Evolutionary conservation across 2,797 vertebrate genomes (phyloP).

Genomic region (Acanthurus lineatus): DNA sequence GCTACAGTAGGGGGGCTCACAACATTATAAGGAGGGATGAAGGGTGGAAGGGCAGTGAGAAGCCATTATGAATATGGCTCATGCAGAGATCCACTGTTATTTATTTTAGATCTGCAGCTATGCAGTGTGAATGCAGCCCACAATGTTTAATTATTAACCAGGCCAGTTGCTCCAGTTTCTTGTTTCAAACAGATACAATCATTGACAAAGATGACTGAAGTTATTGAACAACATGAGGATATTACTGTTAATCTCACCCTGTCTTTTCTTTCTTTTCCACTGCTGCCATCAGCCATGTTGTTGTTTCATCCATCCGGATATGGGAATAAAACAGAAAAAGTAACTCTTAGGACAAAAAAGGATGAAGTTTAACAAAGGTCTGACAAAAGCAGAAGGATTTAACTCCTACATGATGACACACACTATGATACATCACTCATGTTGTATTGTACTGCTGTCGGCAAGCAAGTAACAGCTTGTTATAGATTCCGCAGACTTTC

Average conservation of each 20-base stretch:
- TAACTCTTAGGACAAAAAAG: not conserved
- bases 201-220: not conserved
- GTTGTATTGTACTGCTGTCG: not conserved
- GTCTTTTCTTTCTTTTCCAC: conserved; percentile 12
- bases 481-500: not conserved
- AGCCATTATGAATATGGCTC: not conserved
- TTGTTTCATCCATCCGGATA: conserved; percentile 18
- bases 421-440: not conserved
- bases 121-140: not conserved
- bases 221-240: conserved; percentile 57
- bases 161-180: not conserved
- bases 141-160: conserved; percentile 9
- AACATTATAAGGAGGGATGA: not conserved
- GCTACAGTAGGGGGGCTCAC: not conserved
- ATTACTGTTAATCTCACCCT: conserved; percentile 40
- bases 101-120: not conserved
- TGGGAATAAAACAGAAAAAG: not conserved
- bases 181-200: not conserved
- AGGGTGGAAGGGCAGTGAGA: not conserved
- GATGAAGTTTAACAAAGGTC: not conserved
- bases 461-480: not conserved
- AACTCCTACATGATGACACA: not conserved
- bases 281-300: not conserved
- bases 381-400: not conserved
- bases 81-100: not conserved